These are phyloP conservation scores for Timema cristinae DNA, from an alignment of 2,888 invertebrate species.

Conservation along the genomic window DNA sequence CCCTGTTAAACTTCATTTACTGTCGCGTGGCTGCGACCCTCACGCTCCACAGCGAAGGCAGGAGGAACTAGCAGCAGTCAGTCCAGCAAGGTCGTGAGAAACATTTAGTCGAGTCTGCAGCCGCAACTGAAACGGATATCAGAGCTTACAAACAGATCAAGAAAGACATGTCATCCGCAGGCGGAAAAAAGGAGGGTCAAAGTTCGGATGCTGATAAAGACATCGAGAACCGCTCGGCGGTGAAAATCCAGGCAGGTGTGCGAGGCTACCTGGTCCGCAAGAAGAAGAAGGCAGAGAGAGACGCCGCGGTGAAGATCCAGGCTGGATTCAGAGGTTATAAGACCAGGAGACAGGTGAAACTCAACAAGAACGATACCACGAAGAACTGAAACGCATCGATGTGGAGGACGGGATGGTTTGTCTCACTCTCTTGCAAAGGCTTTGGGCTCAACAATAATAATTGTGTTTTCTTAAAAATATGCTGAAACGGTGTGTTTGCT, in stretches of 20 bases:
- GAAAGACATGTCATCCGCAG: conserved; percentile 16
- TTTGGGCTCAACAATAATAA: too few species aligned
- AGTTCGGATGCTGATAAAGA: neutral
- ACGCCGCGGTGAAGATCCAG: conserved; percentile 47
- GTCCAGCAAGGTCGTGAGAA: too few species aligned
- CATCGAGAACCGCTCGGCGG: conserved; percentile 44
- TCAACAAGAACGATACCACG: too few species aligned
- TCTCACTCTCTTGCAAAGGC: too few species aligned
- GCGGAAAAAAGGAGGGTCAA: conserved; percentile 17
- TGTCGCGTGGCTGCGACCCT: too few species aligned
- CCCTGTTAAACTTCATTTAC: too few species aligned
- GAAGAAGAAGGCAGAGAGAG: conserved; percentile 44
- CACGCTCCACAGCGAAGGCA: too few species aligned
- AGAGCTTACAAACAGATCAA: conserved; percentile 48
- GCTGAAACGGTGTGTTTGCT: too few species aligned
- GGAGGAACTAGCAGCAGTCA: too few species aligned
- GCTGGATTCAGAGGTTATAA: conserved; percentile 48
- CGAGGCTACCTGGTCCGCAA: conserved; percentile 61
- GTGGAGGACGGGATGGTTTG: too few species aligned
- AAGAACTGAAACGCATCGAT: too few species aligned
- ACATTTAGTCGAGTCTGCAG: conserved; percentile 43
- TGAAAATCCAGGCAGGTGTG: conserved; percentile 64
- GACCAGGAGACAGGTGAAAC: conserved; percentile 23
- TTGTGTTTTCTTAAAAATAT: too few species aligned
- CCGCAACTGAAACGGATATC: conserved; percentile 55